Conservation (phyloP, 2,113 vertebrate genomes). For the mouse (Mus musculus) region DNA sequence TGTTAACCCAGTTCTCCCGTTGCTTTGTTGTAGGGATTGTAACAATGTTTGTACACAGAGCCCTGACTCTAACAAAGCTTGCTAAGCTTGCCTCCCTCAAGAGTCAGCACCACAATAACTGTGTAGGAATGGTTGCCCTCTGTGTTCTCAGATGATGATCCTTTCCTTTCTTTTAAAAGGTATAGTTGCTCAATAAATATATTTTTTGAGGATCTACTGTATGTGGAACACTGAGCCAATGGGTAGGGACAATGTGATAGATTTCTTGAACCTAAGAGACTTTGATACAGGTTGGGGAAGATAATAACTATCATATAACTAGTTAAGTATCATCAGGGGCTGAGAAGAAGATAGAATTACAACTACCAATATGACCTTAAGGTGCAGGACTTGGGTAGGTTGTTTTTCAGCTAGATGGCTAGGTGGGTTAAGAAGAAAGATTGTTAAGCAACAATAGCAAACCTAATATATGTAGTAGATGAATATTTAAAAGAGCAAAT, state of each 20-base stretch:
- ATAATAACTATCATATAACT: constrained; percentile 3
- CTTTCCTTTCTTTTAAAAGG: not conserved
- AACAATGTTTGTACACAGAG: constrained; percentile 29
- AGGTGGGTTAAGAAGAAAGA: constrained; percentile 27
- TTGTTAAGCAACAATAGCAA: not conserved
- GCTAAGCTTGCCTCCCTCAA: not conserved
- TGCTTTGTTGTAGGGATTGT: constrained; percentile 15
- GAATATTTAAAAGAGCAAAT: constrained; percentile 39
- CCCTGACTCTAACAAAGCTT: not conserved
- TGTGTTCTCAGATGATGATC: not conserved
- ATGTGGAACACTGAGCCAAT: not conserved
- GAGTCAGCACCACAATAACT: not conserved
- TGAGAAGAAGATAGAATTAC: constrained; percentile 51
- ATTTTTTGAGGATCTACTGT: not conserved
- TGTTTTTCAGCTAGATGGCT: not conserved
- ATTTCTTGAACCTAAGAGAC: not conserved
- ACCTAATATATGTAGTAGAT: not conserved
- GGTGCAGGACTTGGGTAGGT: not conserved
- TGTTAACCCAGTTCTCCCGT: constrained; percentile 6
- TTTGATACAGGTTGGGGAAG: not conserved
- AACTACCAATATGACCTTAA: not conserved
- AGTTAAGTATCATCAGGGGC: not conserved
- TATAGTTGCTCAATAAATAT: not conserved
- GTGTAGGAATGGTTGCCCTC: not conserved
- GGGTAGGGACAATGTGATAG: not conserved